Evolutionary conservation across 2,797 vertebrate genomes (phyloP).

Genomic region (Zenarchopterus dispar): DNA sequence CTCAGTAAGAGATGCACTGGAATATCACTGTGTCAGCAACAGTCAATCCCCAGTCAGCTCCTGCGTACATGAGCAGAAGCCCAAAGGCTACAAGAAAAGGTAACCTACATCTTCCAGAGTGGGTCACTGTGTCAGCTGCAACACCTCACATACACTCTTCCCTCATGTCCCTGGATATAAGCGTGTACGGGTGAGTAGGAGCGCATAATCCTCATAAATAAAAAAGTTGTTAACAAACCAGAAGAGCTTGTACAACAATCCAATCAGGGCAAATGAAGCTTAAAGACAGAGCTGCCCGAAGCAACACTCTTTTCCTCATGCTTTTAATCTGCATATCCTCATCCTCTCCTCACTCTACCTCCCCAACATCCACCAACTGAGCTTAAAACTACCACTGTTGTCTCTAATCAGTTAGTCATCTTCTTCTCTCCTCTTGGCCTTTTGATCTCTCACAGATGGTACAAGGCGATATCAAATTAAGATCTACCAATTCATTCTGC

Average conservation of each 20-base stretch:
- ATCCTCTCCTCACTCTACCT: too few species aligned
- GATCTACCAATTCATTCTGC: too few species aligned
- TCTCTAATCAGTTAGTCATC: too few species aligned
- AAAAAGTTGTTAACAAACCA: slow-evolving; percentile 26
- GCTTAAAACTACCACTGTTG: too few species aligned
- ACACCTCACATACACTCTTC: slow-evolving; percentile 33
- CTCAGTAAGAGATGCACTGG: slow-evolving; percentile 17
- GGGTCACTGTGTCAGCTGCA: slow-evolving; percentile 73
- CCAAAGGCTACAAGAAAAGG: slow-evolving; percentile 36
- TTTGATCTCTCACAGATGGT: too few species aligned
- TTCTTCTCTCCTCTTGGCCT: too few species aligned
- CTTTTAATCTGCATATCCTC: slow-evolving; percentile 7
- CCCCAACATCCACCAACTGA: too few species aligned
- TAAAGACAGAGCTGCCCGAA: slow-evolving; percentile 11
- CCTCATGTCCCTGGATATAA: slow-evolving; percentile 17
- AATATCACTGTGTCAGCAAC: slow-evolving; percentile 34
- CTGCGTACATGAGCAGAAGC: slow-evolving; percentile 41
- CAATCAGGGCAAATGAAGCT: slow-evolving; percentile 19
- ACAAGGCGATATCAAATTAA: too few species aligned
- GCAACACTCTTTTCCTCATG: neutral
- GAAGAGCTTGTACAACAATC: slow-evolving; percentile 18
- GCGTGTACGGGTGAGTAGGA: neutral
- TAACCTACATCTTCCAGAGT: slow-evolving; percentile 72
- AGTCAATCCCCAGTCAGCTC: slow-evolving; percentile 37
- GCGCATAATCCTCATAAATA: slow-evolving; percentile 40